Base-by-base conservation (phyloP, 2,888 invertebrate genomes). In the Xestia xanthographa region DNA sequence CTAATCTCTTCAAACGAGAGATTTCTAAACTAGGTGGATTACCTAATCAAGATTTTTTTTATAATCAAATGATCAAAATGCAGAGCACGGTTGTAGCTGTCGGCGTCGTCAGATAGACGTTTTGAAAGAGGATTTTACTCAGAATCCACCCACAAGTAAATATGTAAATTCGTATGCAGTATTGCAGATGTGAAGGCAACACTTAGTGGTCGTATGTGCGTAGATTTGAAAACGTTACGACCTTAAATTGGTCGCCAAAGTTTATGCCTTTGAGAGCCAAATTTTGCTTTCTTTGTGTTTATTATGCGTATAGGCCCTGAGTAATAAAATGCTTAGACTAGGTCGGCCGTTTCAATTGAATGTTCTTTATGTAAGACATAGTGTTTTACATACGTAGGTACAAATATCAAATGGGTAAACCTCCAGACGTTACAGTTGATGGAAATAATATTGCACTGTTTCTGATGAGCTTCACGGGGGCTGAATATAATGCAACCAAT, bases 51-150 rank as follows among this genome's bases (percentile, higher is more conserved):
- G 84, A 88, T 87, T 87, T 90, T 83, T 86, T 83, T 86, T 86
- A 89, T n/a, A n/a, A n/a, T n/a, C n/a, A n/a, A n/a, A n/a, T 87
- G 89, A 91, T 94, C 89, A 88, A 76, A 83, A 94, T 92, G 89
- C 93, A 81, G 79, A 79, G 85, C 94, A 91, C 93, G 92, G 53
- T 12, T 26, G 14, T 60, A 34, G 1, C 34, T 50, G 45, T 74
- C 60, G 56, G 63, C 67, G 45, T 79, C 22, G 26, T 45, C 48
- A 45, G 45, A 66, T 29, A 80, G 82, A 87, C 87, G 86, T 91
- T 90, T 90, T 91, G 90, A 90, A 92, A 90, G 90, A 86, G 89
- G 86, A 84, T 87, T 48, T 89, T 87, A 86, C 83, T 87, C 78
- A 72, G 74, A 79, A 73, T 74, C 77, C 83, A 79, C 75, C 66